Conservation (phyloP, 30 jellyfish, hydroid and myxozoan genomes). For the Pseudorhiza aurosa region DNA sequence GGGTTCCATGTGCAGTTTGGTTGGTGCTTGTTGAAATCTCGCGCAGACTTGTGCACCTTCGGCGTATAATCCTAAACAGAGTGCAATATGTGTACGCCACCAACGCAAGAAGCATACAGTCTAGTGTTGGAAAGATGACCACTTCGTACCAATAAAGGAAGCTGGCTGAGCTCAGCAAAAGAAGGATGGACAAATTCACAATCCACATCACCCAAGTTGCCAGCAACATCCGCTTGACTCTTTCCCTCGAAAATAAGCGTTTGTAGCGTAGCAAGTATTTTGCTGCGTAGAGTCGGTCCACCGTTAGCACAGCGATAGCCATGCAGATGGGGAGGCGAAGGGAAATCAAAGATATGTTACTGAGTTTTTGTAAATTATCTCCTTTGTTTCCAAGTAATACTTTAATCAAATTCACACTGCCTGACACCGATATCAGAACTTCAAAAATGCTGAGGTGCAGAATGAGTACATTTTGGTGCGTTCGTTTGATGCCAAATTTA, state of each 20-base stretch:
- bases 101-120: background rate
- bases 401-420: no score
- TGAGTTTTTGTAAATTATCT: no score
- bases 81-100: background rate
- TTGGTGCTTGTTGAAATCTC: background rate
- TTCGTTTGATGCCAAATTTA: no score
- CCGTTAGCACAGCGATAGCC: no score
- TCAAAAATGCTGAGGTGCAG: no score
- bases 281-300: no score
- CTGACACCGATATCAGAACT: no score
- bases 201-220: background rate
- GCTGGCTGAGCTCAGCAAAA: background rate
- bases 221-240: background rate
- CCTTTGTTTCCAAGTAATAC: no score
- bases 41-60: background rate
- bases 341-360: no score
- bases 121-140: background rate
- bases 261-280: background rate
- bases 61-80: background rate
- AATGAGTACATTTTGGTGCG: no score
- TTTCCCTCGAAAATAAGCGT: background rate
- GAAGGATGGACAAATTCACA: background rate
- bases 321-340: no score
- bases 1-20: background rate
- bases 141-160: background rate